A percentile compares a stretch with the other conserved stretches of the same genome.
These are phyloP conservation scores for Emydura subglobosa DNA, from an alignment of 2,113 vertebrate genomes.

Conservation along the genomic window DNA sequence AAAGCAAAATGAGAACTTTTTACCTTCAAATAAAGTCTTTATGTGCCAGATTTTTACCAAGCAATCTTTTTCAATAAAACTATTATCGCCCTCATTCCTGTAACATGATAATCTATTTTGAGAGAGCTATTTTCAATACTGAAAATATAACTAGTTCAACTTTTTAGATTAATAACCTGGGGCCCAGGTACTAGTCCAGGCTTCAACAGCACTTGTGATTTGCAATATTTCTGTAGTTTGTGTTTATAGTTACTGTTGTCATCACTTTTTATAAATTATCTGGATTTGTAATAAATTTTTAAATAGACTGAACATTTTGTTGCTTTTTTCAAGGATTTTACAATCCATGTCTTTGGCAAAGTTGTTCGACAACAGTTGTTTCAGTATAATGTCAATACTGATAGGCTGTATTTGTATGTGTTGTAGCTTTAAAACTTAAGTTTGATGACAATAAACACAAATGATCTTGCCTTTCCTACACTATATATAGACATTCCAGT, in stretches of 20 bases:
- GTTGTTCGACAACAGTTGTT: neutral
- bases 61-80: neutral
- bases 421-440: neutral
- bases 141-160: neutral
- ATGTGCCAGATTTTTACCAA: rapidly evolving
- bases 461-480: rapidly evolving
- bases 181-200: neutral
- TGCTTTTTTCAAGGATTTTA: neutral
- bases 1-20: neutral
- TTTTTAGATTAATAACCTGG: neutral
- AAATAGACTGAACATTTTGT: neutral
- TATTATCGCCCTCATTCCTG: neutral
- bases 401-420: rapidly evolving
- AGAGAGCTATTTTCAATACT: neutral
- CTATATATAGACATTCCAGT: neutral
- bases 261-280: neutral
- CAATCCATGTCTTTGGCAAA: neutral
- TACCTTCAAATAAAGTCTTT: neutral
- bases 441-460: rapidly evolving
- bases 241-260: neutral
- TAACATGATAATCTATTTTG: neutral
- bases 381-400: rapidly evolving
- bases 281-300: neutral
- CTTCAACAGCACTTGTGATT: neutral
- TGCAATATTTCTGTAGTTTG: neutral